A percentile compares a stretch with the other conserved stretches of the same genome.
Conservation (phyloP, 2,797 vertebrate genomes). For the Apodemus agrarius region DNA sequence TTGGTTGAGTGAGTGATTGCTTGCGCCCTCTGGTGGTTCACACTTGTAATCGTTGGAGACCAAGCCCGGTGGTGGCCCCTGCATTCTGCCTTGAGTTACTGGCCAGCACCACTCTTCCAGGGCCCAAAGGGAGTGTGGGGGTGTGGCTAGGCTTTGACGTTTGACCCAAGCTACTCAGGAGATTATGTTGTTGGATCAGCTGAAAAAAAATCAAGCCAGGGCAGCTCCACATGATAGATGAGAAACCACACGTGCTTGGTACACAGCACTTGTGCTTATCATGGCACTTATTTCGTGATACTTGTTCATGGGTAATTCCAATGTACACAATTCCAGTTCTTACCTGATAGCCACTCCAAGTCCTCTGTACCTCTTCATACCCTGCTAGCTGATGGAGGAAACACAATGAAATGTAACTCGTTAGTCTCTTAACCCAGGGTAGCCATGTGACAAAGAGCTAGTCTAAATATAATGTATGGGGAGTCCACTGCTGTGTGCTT, state of each 20-base stretch:
- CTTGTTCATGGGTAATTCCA: not conserved
- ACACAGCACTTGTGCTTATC: not conserved
- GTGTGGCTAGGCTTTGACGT: too few species aligned
- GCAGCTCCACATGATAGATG: not conserved
- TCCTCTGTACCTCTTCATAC: too few species aligned
- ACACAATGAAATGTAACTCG: not conserved
- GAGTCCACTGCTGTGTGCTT: not conserved
- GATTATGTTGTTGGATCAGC: not conserved
- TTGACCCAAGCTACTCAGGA: not conserved
- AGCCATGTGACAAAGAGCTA: not conserved
- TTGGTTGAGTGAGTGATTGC: not conserved
- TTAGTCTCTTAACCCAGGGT: not conserved
- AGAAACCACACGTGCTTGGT: not conserved
- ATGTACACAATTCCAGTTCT: not conserved
- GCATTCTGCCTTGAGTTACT: rapidly evolving
- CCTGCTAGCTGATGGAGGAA: not conserved
- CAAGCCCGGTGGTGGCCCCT: rapidly evolving
- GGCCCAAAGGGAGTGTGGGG: not conserved
- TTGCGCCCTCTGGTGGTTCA: not conserved
- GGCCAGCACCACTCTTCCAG: rapidly evolving
- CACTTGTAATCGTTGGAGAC: rapidly evolving
- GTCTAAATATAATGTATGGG: not conserved
- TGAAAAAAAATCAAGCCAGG: not conserved
- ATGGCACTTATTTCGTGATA: not conserved
- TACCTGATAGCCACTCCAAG: not conserved